Evolutionary conservation across 2,113 vertebrate genomes (phyloP).

Genomic region (Pandion haliaetus): DNA sequence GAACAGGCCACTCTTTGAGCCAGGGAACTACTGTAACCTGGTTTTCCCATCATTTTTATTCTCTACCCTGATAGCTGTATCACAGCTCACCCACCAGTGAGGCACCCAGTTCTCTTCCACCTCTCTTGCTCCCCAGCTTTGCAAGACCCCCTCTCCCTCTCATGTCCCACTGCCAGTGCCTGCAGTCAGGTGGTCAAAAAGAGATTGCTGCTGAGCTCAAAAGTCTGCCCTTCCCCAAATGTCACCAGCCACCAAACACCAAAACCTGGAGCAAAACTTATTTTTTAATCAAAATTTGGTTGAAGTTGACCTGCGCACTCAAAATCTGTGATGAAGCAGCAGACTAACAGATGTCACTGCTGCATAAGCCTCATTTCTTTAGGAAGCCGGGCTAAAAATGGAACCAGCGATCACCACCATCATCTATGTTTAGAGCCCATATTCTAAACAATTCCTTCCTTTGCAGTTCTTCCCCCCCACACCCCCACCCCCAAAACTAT

Average conservation of each 20-base stretch:
- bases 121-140: neutral
- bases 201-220: neutral
- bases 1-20: neutral
- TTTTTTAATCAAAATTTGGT: neutral
- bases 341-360: neutral
- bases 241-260: neutral
- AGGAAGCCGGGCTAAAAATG: neutral
- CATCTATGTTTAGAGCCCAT: slow-evolving; percentile 1
- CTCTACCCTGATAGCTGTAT: fast-evolving
- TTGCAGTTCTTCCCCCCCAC: neutral
- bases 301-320: neutral
- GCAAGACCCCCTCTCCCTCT: neutral
- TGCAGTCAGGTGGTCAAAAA: neutral
- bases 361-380: neutral
- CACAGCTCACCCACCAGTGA: neutral
- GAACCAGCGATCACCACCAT: neutral
- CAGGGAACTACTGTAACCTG: neutral
- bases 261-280: neutral
- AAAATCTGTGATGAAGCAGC: neutral
- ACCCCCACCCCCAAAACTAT: neutral
- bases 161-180: neutral
- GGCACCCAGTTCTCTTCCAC: neutral
- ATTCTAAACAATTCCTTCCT: slow-evolving; percentile 1
- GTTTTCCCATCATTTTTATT: neutral
- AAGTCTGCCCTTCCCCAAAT: neutral